phyloP scores from a whole-genome alignment of 2,113 vertebrate species.

The Suncus etruscus region DNA sequence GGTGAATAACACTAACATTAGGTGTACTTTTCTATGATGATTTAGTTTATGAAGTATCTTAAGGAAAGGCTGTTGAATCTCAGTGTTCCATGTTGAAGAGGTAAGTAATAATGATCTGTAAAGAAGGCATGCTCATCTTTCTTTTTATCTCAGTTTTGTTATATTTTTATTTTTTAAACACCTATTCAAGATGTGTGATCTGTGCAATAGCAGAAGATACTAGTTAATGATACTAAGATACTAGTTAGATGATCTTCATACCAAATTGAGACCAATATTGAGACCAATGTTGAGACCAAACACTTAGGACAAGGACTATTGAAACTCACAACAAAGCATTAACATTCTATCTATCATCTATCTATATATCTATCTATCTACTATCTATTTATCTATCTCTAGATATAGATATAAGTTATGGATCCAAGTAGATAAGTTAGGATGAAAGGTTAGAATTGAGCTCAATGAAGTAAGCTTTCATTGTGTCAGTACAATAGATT shows the following conservation, averaged over 20 bases:
- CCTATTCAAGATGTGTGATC: not conserved
- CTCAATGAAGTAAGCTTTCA: not conserved
- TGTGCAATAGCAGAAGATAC: not conserved
- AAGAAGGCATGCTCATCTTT: not conserved
- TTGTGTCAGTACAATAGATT: conserved; percentile 9
- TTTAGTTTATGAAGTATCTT: not conserved
- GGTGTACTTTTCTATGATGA: not conserved
- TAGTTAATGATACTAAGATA: not conserved
- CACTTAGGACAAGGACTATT: not conserved
- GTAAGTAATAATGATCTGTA: conserved; percentile 9
- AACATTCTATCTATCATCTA: not conserved
- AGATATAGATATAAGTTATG: no score
- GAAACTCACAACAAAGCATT: not conserved
- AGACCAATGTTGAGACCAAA: not conserved
- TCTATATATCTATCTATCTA: no score
- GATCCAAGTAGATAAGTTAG: not conserved
- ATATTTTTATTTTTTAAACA: no score
- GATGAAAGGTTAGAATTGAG: not conserved
- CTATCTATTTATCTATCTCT: no score
- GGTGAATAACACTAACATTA: not conserved
- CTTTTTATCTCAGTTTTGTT: not conserved
- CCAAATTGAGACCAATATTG: not conserved
- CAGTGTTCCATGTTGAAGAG: not conserved
- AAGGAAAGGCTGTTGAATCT: not conserved
- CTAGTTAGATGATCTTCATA: not conserved